Percentiles rank a stretch among this genome's conserved stretches.
Conservation (phyloP, 2,113 vertebrate genomes). For the Phalacrocorax brasilianus region DNA sequence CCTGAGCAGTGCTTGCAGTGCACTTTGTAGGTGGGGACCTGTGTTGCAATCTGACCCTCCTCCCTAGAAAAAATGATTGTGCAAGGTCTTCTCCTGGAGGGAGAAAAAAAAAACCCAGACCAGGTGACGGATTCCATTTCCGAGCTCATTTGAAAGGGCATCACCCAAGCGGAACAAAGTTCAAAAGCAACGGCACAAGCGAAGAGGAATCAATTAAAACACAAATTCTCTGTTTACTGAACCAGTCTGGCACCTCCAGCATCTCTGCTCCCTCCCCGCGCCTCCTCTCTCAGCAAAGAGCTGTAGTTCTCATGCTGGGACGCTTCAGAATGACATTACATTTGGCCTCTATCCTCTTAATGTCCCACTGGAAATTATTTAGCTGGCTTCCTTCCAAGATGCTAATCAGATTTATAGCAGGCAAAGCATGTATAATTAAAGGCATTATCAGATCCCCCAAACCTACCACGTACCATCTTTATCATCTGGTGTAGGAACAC, state of each 20-base stretch:
- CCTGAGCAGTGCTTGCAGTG: neutral
- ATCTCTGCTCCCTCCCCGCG: accelerated
- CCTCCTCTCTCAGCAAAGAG: neutral
- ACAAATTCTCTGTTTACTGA: accelerated
- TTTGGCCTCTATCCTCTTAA: neutral
- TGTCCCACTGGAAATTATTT: neutral
- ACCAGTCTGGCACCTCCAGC: neutral
- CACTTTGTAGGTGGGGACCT: neutral
- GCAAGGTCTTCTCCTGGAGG: neutral
- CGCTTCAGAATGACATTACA: neutral
- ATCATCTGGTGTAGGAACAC: neutral
- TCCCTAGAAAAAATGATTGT: neutral
- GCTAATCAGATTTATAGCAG: neutral
- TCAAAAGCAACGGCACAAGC: neutral
- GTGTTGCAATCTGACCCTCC: neutral
- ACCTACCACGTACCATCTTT: neutral
- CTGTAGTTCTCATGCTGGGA: neutral
- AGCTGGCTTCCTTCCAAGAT: neutral
- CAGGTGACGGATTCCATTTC: neutral
- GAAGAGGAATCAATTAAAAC: neutral
- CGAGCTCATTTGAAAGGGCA: neutral
- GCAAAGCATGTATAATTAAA: neutral
- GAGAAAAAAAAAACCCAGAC: neutral
- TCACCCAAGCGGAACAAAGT: neutral
- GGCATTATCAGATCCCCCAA: neutral